Evolutionary conservation across 2,797 vertebrate species (phyloP), one percentile per base, ranked within the genome.

Genomic region (Chiroxiphia lanceolata): DNA sequence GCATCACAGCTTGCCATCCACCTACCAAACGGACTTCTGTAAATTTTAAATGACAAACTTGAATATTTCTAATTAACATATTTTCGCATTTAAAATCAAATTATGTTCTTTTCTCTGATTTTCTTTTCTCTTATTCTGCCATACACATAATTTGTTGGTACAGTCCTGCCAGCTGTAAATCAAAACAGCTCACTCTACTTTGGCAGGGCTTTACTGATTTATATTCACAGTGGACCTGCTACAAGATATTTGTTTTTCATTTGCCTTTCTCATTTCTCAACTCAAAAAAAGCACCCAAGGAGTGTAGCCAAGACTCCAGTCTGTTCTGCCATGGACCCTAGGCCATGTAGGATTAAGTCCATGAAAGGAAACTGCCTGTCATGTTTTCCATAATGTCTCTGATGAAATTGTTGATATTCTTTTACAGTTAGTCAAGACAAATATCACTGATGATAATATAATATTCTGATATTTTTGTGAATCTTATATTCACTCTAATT

Each of bases 31-130:
- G 40, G 45, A 71, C 31, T 91, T 83, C 31, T 53, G 9, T 45
- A 75, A 85, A 89, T 65, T 89, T 83, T 75, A 83, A 71, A 45
- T 86, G 87, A 31, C 42, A 67, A 72, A 74, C 45, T 80, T 75
- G 34, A 77, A 76, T 78, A 93, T 92, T 93, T 83, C 27, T 22
- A 71, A 69, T 94, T 87, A 94, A 56, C 47, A 29, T 85, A 89
- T 42, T 85, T 91, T 70, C 69, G 27, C 65, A 44, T 87, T 90
- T 94, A 72, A 94, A 91, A 75, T 3, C 8, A 77, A 71, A 68
- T 36, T 40, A 40, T 56, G 42, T 44, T 83, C 1, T 77, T 80
- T 74, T 71, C 27, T 61, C 42, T 63, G 61, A 42, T 86, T 95
- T 91, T 91, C 36, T 65, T 89, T 87, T 65, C 3, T 4, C 27